A percentile compares a stretch with the other conserved stretches of the same genome.
Evolutionary conservation across 1,140 invertebrate genomes (phyloP).

Genomic region (Ganaspis sp.): DNA sequence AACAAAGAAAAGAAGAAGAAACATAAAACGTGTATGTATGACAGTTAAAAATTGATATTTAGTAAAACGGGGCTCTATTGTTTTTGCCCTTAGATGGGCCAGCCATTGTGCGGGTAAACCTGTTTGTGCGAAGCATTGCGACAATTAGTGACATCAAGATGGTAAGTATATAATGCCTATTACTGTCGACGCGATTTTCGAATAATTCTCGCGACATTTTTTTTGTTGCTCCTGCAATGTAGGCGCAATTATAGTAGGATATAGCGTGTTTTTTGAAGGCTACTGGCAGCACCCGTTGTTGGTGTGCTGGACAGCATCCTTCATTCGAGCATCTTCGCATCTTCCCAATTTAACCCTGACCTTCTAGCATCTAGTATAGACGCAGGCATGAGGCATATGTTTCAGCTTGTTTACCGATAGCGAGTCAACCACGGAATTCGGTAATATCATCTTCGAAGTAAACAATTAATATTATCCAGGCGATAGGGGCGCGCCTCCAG

Average conservation of each 20-base stretch:
- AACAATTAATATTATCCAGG: slow-evolving; percentile 5
- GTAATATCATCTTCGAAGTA: slow-evolving; percentile 32
- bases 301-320: slow-evolving; percentile 37
- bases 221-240: slow-evolving; percentile 56
- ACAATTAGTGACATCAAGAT: slow-evolving; percentile 99
- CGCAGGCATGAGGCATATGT: slow-evolving; percentile 68
- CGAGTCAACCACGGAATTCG: slow-evolving; percentile 35
- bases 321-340: slow-evolving; percentile 51
- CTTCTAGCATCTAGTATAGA: slow-evolving; percentile 69
- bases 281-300: slow-evolving; percentile 33
- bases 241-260: slow-evolving; percentile 61
- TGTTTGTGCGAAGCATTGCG: slow-evolving; percentile 96
- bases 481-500: not conserved
- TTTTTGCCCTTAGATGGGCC: slow-evolving; percentile 89
- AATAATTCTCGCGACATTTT: slow-evolving; percentile 59
- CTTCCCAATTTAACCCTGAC: slow-evolving; percentile 51
- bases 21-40: slow-evolving; percentile 55
- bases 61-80: slow-evolving; percentile 74
- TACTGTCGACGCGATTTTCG: slow-evolving; percentile 53
- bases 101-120: slow-evolving; percentile 95
- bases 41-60: slow-evolving; percentile 60
- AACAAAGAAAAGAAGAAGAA: slow-evolving; percentile 38
- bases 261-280: slow-evolving; percentile 39
- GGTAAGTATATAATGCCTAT: slow-evolving; percentile 84
- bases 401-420: slow-evolving; percentile 64